Evolutionary conservation across 2,797 vertebrate genomes (phyloP).

Genomic region (Rhinoraja longicauda): DNA sequence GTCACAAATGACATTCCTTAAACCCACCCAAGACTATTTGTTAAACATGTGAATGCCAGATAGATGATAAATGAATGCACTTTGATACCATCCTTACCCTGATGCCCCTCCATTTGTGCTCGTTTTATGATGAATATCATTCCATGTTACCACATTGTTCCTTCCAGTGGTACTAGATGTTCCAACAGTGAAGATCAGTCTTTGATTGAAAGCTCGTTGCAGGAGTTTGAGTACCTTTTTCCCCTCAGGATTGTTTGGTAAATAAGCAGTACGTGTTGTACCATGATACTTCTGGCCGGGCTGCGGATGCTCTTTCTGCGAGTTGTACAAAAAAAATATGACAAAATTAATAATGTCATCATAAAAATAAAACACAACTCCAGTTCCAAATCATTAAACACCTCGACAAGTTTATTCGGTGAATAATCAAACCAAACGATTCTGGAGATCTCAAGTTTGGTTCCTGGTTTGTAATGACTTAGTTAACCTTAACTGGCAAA

Average conservation of each 20-base stretch:
- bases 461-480: background rate
- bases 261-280: constrained; percentile 52
- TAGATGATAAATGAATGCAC: background rate
- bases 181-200: constrained; percentile 62
- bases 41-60: background rate
- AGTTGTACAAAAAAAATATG: constrained; percentile 16
- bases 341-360: background rate
- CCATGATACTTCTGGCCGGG: constrained; percentile 57
- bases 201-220: constrained; percentile 56
- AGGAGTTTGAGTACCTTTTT: constrained; percentile 49
- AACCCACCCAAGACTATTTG: no score
- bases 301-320: constrained; percentile 58
- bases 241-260: constrained; percentile 57
- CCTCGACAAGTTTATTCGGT: background rate
- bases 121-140: constrained; percentile 69
- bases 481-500: background rate
- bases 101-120: constrained; percentile 55
- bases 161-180: constrained; percentile 58
- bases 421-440: background rate
- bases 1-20: no score
- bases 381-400: background rate
- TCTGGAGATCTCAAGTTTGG: background rate
- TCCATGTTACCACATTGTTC: constrained; percentile 63
- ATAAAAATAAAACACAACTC: background rate
- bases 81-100: constrained; percentile 48